Evolutionary conservation across 2,113 vertebrate species (phyloP).

Genomic region (Laterallus jamaicensis): DNA sequence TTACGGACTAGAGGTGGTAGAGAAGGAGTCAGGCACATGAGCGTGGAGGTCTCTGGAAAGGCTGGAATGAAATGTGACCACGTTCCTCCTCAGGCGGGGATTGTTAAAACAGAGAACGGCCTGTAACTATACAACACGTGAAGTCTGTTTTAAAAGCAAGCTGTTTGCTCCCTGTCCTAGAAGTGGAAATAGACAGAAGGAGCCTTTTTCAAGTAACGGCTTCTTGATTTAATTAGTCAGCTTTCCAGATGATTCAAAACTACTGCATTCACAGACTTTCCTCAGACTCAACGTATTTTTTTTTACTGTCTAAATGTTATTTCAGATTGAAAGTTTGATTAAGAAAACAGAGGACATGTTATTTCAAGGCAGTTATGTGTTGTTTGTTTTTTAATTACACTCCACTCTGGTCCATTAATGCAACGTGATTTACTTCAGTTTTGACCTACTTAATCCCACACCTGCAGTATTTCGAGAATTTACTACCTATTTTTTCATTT

Average conservation of each 20-base stretch:
- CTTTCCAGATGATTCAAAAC: constrained; percentile 10
- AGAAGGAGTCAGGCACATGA: background rate
- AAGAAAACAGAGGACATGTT: constrained; percentile 63
- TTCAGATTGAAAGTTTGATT: constrained; percentile 63
- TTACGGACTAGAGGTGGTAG: background rate
- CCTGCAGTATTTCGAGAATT: constrained; percentile 53
- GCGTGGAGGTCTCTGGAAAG: background rate
- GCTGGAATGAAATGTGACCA: background rate
- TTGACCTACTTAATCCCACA: constrained; percentile 55
- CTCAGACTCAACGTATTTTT: background rate
- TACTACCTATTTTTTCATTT: constrained; percentile 58
- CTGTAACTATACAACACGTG: background rate
- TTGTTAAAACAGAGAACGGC: constrained; percentile 43
- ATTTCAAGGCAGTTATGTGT: constrained; percentile 44
- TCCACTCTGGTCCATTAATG: constrained; percentile 8
- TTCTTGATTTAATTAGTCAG: constrained; percentile 45
- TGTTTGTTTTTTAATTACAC: constrained; percentile 61
- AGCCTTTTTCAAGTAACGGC: constrained; percentile 27
- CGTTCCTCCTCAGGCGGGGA: background rate
- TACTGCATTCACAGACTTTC: constrained; percentile 5
- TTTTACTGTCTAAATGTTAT: constrained; percentile 48
- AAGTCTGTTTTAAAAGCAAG: constrained; percentile 33
- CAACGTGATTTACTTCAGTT: constrained; percentile 18
- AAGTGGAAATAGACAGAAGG: constrained; percentile 7
- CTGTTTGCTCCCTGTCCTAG: background rate